Conservation (phyloP, 1,140 invertebrate genomes). For the Drosophila melanogaster region Release_6_plus_ISO1_MT NT_033777.3:29210001-29210500, state of each 20-base stretch:
- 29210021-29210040: slow-evolving; percentile 67
- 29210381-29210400: slow-evolving; percentile 17
- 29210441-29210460: slow-evolving; percentile 59
- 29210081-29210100: slow-evolving; percentile 13
- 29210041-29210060: slow-evolving; percentile 66
- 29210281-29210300: slow-evolving; percentile 23
- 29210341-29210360: slow-evolving; percentile 79
- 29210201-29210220: slow-evolving; percentile 46
- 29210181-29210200: slow-evolving; percentile 33
- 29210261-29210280: background rate
- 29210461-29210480: slow-evolving; percentile 17
- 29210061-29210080: slow-evolving; percentile 44
- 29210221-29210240: slow-evolving; percentile 61
- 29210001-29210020: slow-evolving; percentile 77
- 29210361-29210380: slow-evolving; percentile 56
- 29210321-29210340: slow-evolving; percentile 81
- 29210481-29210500: slow-evolving; percentile 7
- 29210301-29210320: slow-evolving; percentile 81
- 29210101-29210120: slow-evolving; percentile 27
- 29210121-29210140: slow-evolving; percentile 78
- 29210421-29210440: slow-evolving; percentile 71
- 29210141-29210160: slow-evolving; percentile 78
- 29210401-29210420: slow-evolving; percentile 76
- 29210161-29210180: slow-evolving; percentile 44
- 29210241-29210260: slow-evolving; percentile 53